phyloP scores from a whole-genome alignment of 1,140 invertebrate genomes.

The Drosophila kikkawai region DNA sequence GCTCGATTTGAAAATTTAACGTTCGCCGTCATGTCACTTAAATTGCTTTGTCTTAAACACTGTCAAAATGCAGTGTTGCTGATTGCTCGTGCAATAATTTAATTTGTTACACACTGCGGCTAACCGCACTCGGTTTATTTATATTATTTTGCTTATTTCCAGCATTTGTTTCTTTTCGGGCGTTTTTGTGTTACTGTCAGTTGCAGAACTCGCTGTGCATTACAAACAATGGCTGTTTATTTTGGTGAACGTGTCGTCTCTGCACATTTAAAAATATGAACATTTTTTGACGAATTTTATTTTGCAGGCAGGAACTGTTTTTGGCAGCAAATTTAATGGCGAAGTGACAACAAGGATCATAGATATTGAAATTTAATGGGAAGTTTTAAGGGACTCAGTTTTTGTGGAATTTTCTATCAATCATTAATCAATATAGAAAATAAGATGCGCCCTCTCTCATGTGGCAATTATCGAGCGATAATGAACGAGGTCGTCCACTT shows the following conservation, averaged over 20 bases:
- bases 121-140: constrained; percentile 58
- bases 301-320: constrained; percentile 24
- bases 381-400: background rate
- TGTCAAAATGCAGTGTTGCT: constrained; percentile 3
- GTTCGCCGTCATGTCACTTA: constrained; percentile 3
- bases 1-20: background rate
- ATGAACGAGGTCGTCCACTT: constrained; percentile 8
- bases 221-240: constrained; percentile 38
- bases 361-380: constrained; percentile 8
- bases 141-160: constrained; percentile 28
- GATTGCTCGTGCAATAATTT: constrained; percentile 59
- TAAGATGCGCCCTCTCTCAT: background rate
- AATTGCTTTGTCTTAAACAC: constrained; percentile 10
- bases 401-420: background rate
- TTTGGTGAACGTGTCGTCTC: constrained; percentile 7
- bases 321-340: constrained; percentile 31
- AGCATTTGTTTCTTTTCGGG: constrained; percentile 26
- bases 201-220: constrained; percentile 46
- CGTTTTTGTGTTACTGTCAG: constrained; percentile 57
- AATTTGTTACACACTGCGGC: constrained; percentile 70
- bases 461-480: constrained; percentile 5
- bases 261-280: constrained; percentile 39
- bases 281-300: constrained; percentile 38
- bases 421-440: background rate
- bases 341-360: constrained; percentile 12